Percentiles rank a stretch among this genome's conserved stretches.
Conservation (phyloP, 2,888 invertebrate species). For the Willowsia nigromaculata region DNA sequence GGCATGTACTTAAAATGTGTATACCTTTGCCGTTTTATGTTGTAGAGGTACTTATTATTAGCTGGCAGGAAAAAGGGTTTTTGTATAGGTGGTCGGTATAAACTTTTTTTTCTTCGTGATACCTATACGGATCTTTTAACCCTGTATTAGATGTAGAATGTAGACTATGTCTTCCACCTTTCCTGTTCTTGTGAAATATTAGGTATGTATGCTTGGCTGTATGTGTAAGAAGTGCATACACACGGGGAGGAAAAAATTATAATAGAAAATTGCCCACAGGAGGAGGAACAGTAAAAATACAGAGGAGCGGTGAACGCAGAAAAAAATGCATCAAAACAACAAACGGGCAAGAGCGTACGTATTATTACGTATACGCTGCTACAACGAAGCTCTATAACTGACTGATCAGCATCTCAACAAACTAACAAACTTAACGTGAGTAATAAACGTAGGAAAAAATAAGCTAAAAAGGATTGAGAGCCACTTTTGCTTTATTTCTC, state of each 20-base stretch:
- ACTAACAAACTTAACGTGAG: conserved; percentile 10
- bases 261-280: conserved; percentile 25
- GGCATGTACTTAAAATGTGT: not conserved
- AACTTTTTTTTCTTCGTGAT: not conserved
- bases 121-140: not conserved
- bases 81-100: not conserved
- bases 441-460: not conserved
- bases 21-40: not conserved
- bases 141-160: not conserved
- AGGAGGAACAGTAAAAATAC: conserved; percentile 26
- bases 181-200: conserved; percentile 21
- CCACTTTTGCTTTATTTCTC: conserved; percentile 1
- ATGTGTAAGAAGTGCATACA: not conserved
- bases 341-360: not conserved
- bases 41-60: conserved; percentile 8
- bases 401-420: conserved; percentile 44
- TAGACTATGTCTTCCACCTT: conserved; percentile 18
- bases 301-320: conserved; percentile 28
- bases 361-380: not conserved
- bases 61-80: conserved; percentile 9
- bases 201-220: not conserved
- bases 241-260: not conserved
- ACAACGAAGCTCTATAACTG: conserved; percentile 63
- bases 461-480: not conserved
- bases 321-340: not conserved